phyloP scores from a whole-genome alignment of 2,113 vertebrate genomes.

The Elaphurus davidianus region DNA sequence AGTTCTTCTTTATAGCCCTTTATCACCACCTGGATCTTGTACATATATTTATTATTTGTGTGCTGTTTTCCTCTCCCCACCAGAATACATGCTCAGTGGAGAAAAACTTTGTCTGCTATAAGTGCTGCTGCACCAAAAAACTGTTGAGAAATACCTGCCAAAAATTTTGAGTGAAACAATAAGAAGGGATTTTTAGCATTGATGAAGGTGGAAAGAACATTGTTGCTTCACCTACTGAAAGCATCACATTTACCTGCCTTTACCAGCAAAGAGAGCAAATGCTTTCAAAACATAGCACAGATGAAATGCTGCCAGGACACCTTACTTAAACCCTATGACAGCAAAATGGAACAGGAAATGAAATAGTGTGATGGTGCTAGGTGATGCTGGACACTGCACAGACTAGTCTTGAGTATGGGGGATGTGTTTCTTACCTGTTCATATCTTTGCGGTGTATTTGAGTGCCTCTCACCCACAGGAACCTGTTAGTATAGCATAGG shows the following conservation, averaged over 20 bases:
- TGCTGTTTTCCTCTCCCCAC: neutral
- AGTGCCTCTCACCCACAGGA: neutral
- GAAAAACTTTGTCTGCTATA: neutral
- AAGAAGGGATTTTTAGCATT: neutral
- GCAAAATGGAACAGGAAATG: neutral
- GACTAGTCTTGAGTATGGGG: neutral
- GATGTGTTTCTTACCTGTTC: neutral
- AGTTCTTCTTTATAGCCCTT: neutral
- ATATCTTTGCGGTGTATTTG: neutral
- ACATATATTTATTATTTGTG: neutral
- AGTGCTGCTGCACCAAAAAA: neutral
- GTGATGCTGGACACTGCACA: neutral
- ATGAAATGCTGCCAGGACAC: neutral
- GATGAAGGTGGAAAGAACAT: neutral
- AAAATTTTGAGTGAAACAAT: neutral
- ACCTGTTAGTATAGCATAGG: neutral
- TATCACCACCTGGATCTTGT: neutral
- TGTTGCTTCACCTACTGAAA: neutral
- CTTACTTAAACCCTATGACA: neutral
- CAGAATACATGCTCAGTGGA: neutral
- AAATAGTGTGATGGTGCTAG: neutral
- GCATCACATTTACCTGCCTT: neutral
- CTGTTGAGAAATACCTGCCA: neutral
- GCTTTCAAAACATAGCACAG: neutral
- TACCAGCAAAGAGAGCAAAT: neutral